Base-by-base conservation (phyloP, 2,113 vertebrate genomes). In the Sinosuthora webbiana region DNA sequence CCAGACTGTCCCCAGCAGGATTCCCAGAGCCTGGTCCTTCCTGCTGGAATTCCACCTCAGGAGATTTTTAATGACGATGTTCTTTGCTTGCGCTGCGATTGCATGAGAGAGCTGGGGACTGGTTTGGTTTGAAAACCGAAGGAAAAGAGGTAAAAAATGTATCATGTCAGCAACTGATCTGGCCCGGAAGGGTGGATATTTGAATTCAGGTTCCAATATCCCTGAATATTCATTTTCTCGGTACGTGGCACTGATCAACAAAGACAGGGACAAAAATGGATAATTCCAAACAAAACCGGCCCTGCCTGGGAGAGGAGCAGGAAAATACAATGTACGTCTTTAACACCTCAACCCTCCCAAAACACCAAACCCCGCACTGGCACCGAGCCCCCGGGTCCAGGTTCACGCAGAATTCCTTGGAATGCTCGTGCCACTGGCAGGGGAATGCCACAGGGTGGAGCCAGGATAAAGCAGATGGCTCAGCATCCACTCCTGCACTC, bases 201-300 rank as follows among this genome's bases (percentile, higher is more conserved):
- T 39, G 56, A 63, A 52, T 33, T 55, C 10, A 39, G 12, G 35
- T 21, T 59, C 44, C 74, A 79, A 1, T 0, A 31, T 0, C 55
- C 49, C 35, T 2, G 18, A 83, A 83, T 27, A 73, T 18, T 79
- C 41, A 10, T 76, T 79, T 49, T 50, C 31, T 31, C 15, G 44
- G 8, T 23, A 6, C 13, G 0, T 0, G 33, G 69, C 12, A 53
- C 1, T 3, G 6, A 78, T 22, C 12, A 63, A 20, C 37, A 60
- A 63, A 50, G n/a, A 13, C 0, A 0, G 2, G 53, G 30, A 15
- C 0, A 0, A 2, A 30, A 64, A 50, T 6, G 30, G 47, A 0
- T 4, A 24, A 77, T 9, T 13, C 22, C 15, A 21, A 57, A 44
- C 28, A 25, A 7, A 53, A 50, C 33, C 6, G 42, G 1, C 6